These are phyloP conservation scores for Toxotes lorentzi DNA, from an alignment of 2,797 vertebrate genomes.

Conservation along the genomic window DNA sequence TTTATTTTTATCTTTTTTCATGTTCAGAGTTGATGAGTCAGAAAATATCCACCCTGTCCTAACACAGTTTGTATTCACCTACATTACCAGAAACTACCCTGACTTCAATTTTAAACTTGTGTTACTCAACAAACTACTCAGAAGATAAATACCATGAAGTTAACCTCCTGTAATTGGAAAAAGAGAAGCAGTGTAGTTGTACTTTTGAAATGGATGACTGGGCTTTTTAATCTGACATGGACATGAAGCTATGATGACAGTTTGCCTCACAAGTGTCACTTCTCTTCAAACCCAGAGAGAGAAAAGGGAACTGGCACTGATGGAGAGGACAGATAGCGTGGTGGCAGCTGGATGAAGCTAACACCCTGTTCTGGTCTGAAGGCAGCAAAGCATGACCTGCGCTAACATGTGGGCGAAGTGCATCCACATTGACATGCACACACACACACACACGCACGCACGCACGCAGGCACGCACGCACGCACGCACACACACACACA, in stretches of 20 bases:
- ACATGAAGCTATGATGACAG: conserved; percentile 62
- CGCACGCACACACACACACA: conserved; percentile 10
- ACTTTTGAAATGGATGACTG: conserved; percentile 68
- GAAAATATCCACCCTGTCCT: background rate
- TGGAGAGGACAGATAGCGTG: conserved; percentile 74
- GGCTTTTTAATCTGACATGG: conserved; percentile 64
- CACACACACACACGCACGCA: background rate
- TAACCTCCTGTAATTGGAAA: conserved; percentile 19
- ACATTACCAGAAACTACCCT: background rate
- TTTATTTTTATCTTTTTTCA: background rate
- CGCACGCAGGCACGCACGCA: background rate
- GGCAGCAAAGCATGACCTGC: conserved; percentile 67
- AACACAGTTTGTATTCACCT: background rate
- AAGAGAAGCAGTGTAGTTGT: conserved; percentile 57
- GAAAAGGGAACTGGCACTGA: conserved; percentile 80
- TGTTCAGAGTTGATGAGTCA: conserved; percentile 4
- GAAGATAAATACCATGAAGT: conserved; percentile 26
- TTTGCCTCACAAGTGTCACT: conserved; percentile 71
- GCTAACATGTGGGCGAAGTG: conserved; percentile 35
- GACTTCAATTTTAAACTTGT: conserved; percentile 7
- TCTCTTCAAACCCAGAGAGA: conserved; percentile 67
- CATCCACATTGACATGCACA: conserved; percentile 28
- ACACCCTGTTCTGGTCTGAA: conserved; percentile 70
- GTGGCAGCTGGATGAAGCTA: conserved; percentile 75
- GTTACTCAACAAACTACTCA: conserved; percentile 7